These are phyloP conservation scores for Nothoprocta perdicaria DNA, from an alignment of 2,113 vertebrate genomes.

Conservation along the genomic window DNA sequence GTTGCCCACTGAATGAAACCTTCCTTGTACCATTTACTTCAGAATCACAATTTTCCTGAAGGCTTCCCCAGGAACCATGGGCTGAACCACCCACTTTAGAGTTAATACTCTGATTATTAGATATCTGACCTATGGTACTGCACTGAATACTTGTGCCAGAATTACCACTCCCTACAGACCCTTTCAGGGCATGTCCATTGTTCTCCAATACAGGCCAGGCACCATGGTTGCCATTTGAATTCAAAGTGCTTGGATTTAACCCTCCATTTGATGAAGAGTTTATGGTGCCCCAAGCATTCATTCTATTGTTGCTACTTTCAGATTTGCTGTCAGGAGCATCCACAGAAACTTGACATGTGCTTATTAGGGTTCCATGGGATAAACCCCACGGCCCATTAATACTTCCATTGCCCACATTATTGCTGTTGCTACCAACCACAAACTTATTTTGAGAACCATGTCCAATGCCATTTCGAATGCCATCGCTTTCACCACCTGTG, in stretches of 20 bases:
- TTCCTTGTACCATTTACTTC: conserved; percentile 95
- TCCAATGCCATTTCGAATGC: conserved; percentile 86
- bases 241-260: conserved; percentile 95
- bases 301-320: conserved; percentile 84
- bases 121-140: conserved; percentile 85
- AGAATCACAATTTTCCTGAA: conserved; percentile 86
- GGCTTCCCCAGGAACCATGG: conserved; percentile 89
- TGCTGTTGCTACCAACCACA: conserved; percentile 88
- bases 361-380: conserved; percentile 83
- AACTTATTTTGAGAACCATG: conserved; percentile 84
- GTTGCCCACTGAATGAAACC: conserved; percentile 91
- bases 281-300: conserved; percentile 87
- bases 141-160: conserved; percentile 84
- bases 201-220: conserved; percentile 92
- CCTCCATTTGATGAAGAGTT: conserved; percentile 90
- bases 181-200: conserved; percentile 89
- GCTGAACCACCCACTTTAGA: conserved; percentile 84
- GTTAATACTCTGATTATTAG: conserved; percentile 87
- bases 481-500: conserved; percentile 83
- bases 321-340: conserved; percentile 84
- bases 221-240: conserved; percentile 94
- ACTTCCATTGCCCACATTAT: conserved; percentile 90
- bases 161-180: conserved; percentile 82
- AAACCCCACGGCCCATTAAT: conserved; percentile 84
- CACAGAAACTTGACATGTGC: conserved; percentile 86